phyloP scores from a whole-genome alignment of 2,888 invertebrate species.

The Celastrina argiolus region DNA sequence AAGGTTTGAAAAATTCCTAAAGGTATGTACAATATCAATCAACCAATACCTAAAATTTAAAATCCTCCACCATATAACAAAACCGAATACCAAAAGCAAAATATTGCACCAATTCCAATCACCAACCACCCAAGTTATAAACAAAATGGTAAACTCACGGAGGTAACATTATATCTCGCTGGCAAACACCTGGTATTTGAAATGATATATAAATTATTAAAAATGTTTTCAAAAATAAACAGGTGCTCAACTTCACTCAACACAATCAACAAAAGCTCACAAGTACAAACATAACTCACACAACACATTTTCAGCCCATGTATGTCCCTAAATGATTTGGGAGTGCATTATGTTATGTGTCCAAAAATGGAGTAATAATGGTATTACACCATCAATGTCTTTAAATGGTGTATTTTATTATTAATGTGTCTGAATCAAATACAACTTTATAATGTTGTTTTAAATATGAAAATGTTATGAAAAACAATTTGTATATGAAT shows the following conservation, averaged over 20 bases:
- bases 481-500: slow-evolving; percentile 32
- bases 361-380: slow-evolving; percentile 42
- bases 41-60: slow-evolving; percentile 19
- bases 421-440: slow-evolving; percentile 25
- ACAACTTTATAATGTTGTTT: slow-evolving; percentile 30
- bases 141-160: slow-evolving; percentile 69
- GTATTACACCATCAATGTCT: slow-evolving; percentile 60
- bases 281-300: slow-evolving; percentile 43
- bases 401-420: slow-evolving; percentile 43
- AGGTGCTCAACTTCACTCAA: slow-evolving; percentile 42
- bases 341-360: slow-evolving; percentile 44
- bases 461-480: slow-evolving; percentile 33
- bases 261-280: slow-evolving; percentile 44
- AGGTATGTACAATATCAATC: not conserved
- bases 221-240: slow-evolving; percentile 54
- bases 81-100: slow-evolving; percentile 9
- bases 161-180: slow-evolving; percentile 46
- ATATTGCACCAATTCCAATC: slow-evolving; percentile 38
- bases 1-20: not conserved
- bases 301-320: slow-evolving; percentile 46
- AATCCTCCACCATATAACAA: slow-evolving; percentile 21
- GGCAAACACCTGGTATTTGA: slow-evolving; percentile 46
- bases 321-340: slow-evolving; percentile 48
- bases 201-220: slow-evolving; percentile 55
- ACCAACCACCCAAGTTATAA: slow-evolving; percentile 65